A percentile compares a stretch with the other conserved stretches of the same genome.
phyloP scores from a whole-genome alignment of 30 jellyfish, hydroid and myxozoan genomes.

The Pelagia noctiluca region DNA sequence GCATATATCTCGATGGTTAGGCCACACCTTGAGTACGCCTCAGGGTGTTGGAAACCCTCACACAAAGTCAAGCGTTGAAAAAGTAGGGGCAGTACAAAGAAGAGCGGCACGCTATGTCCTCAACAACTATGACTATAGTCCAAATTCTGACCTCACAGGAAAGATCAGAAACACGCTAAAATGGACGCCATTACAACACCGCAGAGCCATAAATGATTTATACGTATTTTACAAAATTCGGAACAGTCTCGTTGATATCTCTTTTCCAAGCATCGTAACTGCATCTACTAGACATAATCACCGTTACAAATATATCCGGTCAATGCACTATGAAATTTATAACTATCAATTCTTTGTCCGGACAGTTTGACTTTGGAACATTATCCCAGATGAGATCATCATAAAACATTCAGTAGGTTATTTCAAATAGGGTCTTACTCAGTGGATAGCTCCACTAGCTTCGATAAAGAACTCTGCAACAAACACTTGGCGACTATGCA shows the following conservation, averaged over 20 bases:
- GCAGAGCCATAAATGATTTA: constrained; percentile 42
- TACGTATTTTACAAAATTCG: constrained; percentile 35
- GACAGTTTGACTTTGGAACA: constrained; percentile 25
- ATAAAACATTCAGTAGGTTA: no score
- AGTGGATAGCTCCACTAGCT: no score
- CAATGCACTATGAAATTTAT: constrained; percentile 37
- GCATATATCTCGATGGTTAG: constrained; percentile 57
- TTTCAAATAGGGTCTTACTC: no score
- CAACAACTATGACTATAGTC: constrained; percentile 51
- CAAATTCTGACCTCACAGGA: constrained; percentile 59
- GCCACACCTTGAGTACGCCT: constrained; percentile 57
- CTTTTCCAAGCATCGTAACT: constrained; percentile 55
- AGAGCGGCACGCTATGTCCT: constrained; percentile 61
- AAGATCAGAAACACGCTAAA: constrained; percentile 43
- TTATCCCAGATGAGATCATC: constrained; percentile 2
- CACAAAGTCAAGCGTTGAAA: constrained; percentile 43
- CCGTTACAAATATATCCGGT: constrained; percentile 44
- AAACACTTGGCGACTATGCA: no score
- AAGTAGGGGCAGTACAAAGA: constrained; percentile 56
- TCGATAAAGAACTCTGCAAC: no score
- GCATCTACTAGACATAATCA: constrained; percentile 33
- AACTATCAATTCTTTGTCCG: constrained; percentile 48
- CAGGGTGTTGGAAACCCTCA: constrained; percentile 63
- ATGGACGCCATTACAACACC: constrained; percentile 60
- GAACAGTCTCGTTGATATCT: constrained; percentile 43